Base-by-base conservation (phyloP, 2,113 vertebrate species). In the Nibea coibor region DNA sequence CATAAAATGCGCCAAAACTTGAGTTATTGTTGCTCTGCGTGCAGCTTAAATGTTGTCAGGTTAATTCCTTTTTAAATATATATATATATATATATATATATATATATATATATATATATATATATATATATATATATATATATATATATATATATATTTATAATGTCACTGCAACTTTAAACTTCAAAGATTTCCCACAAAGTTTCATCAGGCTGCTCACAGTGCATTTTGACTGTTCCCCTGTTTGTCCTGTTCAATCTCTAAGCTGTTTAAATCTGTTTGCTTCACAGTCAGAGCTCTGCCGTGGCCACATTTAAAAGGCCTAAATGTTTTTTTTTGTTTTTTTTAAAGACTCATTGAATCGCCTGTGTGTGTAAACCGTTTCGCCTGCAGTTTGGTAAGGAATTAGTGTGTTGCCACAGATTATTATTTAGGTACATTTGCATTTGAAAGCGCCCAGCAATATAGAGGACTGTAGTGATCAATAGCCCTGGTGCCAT, bases 391-490 rank as follows among this genome's bases (percentile, higher is more conserved):
- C 91, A 90, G 88, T 93, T 94, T 93, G 91, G 92, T 91, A 87
- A 92, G 81, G 93, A 93, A 93, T 94, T 93, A 92, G 90, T 90
- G 90, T 89, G 91, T 90, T 92, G 82, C 88, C 85, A 92, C 93
- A 88, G 90, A 93, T 94, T 92, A 92, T 92, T 91, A 93, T 94
- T 94, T 94, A 92, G 90, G 83, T 16, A 67, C 87, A 92, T 93
- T 93, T 94, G 93, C 91, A 93, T 94, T 93, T 93, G 91, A 93
- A 92, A 93, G 88, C 72, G 71, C 62, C 86, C 69, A 48, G 88
- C 92, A 87, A 93, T 92, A 91, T 92, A 91, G 92, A 94, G 85
- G 91, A 83, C 82, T 74, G 71, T 72, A 47, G 74, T 94, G 92
- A 95, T 95, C 93, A 92, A 94, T 93, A 92, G 88, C 89, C 85